These are phyloP conservation scores for Discoglossus pictus DNA, from an alignment of 2,797 vertebrate species.

Conservation along the genomic window DNA sequence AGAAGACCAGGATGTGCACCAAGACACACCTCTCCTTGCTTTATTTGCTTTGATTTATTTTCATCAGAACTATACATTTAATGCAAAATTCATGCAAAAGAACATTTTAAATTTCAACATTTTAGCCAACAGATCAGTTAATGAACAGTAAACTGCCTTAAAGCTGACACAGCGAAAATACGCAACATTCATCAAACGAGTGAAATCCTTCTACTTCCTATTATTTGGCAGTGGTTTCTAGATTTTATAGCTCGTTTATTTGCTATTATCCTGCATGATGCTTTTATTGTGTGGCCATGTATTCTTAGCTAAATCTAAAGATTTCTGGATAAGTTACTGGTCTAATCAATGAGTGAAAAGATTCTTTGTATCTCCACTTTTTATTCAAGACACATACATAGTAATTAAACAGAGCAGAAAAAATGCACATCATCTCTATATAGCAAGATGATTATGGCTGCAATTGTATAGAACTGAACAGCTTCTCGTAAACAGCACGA, in stretches of 20 bases:
- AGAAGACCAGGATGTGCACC: too few relatives aligned
- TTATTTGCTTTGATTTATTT: too few relatives aligned
- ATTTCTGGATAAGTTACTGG: slow-evolving; percentile 34
- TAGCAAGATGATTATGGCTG: slow-evolving; percentile 38
- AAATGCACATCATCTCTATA: slow-evolving; percentile 21
- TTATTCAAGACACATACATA: slow-evolving; percentile 30
- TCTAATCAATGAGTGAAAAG: slow-evolving; percentile 38
- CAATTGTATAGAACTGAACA: slow-evolving; percentile 28
- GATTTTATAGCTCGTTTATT: slow-evolving; percentile 29
- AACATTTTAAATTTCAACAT: too few relatives aligned
- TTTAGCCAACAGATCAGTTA: too few relatives aligned
- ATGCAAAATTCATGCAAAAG: too few relatives aligned
- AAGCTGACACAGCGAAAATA: too few relatives aligned
- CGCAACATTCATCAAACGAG: too few relatives aligned
- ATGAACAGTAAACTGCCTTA: too few relatives aligned
- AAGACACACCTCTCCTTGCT: too few relatives aligned
- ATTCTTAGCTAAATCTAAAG: slow-evolving; percentile 34
- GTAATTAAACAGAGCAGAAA: slow-evolving; percentile 38
- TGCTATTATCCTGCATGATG: slow-evolving; percentile 32
- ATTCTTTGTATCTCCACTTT: slow-evolving; percentile 15
- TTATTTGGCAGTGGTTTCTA: neutral
- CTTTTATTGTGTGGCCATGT: slow-evolving; percentile 16
- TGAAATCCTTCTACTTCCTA: too few relatives aligned
- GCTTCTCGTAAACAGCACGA: slow-evolving; percentile 20
- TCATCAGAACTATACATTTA: too few relatives aligned